Evolutionary conservation across 2,888 invertebrate species (phyloP).

Genomic region (Sinelater perroti): DNA sequence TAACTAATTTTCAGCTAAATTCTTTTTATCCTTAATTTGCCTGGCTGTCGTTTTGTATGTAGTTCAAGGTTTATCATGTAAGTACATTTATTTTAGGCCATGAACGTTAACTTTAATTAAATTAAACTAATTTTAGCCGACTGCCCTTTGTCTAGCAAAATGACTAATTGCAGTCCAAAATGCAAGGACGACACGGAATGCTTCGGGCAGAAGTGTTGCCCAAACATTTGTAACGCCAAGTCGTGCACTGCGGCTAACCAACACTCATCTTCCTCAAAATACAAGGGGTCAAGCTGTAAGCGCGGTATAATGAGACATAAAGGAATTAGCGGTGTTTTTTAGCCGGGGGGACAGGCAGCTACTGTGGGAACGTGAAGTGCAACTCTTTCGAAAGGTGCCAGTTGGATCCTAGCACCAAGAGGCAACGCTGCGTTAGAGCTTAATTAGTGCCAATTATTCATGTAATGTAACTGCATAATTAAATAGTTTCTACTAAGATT

Average conservation of each 20-base stretch:
- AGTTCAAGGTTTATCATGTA: conserved; percentile 16
- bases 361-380: conserved; percentile 77
- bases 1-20: conserved; percentile 3
- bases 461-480: no score
- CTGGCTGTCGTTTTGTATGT: not conserved
- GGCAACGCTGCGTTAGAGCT: conserved; percentile 71
- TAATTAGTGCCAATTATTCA: no score
- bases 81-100: no score
- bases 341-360: conserved; percentile 65
- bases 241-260: conserved; percentile 66
- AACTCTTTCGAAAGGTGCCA: conserved; percentile 74
- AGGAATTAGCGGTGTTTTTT: conserved; percentile 38
- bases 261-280: conserved; percentile 50
- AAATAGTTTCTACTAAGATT: no score
- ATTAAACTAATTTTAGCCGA: conserved; percentile 47
- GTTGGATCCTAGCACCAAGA: conserved; percentile 70
- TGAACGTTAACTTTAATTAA: not conserved
- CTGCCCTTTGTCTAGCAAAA: conserved; percentile 73
- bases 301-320: conserved; percentile 7
- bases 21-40: not conserved
- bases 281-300: conserved; percentile 57
- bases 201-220: conserved; percentile 71
- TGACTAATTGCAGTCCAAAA: conserved; percentile 73
- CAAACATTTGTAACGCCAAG: conserved; percentile 74
- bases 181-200: conserved; percentile 75